These are phyloP conservation scores for Ara ararauna DNA, from an alignment of 2,797 vertebrate species.

Conservation along the genomic window DNA sequence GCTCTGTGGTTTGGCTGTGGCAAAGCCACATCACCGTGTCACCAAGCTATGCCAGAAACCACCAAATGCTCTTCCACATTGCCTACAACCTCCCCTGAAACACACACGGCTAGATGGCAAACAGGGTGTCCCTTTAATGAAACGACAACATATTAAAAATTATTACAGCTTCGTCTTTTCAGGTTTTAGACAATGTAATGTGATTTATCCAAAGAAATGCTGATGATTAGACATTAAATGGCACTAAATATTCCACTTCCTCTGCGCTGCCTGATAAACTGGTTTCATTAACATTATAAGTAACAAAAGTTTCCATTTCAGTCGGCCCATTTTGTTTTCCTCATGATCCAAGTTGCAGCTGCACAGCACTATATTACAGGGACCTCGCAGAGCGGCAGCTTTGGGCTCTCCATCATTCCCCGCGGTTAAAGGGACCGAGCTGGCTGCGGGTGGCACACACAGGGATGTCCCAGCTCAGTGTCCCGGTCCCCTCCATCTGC, in stretches of 20 bases:
- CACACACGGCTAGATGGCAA: slow-evolving; percentile 9
- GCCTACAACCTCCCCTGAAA: background rate
- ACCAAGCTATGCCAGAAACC: background rate
- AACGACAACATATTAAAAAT: slow-evolving; percentile 75
- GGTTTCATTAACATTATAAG: slow-evolving; percentile 81
- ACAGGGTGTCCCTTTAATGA: slow-evolving; percentile 74
- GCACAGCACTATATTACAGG: slow-evolving; percentile 71
- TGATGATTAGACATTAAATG: slow-evolving; percentile 80
- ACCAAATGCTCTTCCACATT: background rate
- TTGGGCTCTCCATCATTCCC: slow-evolving; percentile 55
- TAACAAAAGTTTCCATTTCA: slow-evolving; percentile 81
- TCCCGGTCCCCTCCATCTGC: background rate
- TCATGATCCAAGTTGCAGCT: slow-evolving; percentile 75
- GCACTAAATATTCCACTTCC: slow-evolving; percentile 80
- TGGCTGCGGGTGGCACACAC: fast-evolving
- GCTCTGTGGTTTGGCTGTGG: fast-evolving
- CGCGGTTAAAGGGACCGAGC: slow-evolving; percentile 53
- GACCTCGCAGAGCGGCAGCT: slow-evolving; percentile 48
- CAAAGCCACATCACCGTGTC: background rate
- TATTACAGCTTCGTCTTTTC: slow-evolving; percentile 76
- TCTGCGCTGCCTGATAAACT: slow-evolving; percentile 79
- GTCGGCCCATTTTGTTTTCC: slow-evolving; percentile 74
- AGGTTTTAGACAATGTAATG: slow-evolving; percentile 80
- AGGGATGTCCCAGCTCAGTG: background rate
- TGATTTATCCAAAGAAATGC: slow-evolving; percentile 80